A percentile compares a stretch with the other conserved stretches of the same genome.
These are phyloP conservation scores for Eupithecia exiguata DNA, from an alignment of 2,888 invertebrate genomes.

Conservation along the genomic window DNA sequence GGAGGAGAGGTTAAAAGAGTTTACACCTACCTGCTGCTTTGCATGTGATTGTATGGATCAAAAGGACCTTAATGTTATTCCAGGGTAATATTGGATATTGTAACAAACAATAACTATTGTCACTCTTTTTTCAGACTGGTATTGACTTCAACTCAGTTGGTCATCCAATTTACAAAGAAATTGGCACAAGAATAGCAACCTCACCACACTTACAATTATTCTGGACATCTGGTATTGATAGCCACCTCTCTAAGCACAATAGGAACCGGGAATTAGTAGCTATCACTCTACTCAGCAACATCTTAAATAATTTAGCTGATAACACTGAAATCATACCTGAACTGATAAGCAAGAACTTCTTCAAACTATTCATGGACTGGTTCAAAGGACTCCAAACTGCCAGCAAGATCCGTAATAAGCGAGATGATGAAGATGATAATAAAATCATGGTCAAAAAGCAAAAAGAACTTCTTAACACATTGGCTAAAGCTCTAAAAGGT, in stretches of 20 bases:
- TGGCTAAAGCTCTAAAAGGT: constrained; percentile 78
- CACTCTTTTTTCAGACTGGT: constrained; percentile 78
- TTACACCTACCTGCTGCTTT: not conserved
- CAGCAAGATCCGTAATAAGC: constrained; percentile 81
- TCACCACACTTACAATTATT: constrained; percentile 81
- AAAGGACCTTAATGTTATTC: not conserved
- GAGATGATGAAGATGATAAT: constrained; percentile 76
- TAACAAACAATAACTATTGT: not conserved
- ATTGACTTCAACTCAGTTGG: constrained; percentile 82
- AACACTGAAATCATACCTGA: constrained; percentile 79
- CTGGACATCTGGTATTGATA: constrained; percentile 81
- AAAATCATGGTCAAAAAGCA: constrained; percentile 83
- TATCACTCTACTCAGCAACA: constrained; percentile 83
- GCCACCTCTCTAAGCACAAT: constrained; percentile 74
- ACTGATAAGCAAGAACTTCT: constrained; percentile 86
- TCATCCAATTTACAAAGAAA: constrained; percentile 87
- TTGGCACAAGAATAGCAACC: constrained; percentile 81
- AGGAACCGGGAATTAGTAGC: constrained; percentile 85
- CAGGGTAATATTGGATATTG: not conserved
- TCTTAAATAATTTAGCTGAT: constrained; percentile 78
- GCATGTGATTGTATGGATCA: not conserved
- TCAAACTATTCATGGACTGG: constrained; percentile 85
- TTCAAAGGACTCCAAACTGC: constrained; percentile 84
- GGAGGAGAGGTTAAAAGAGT: not conserved
- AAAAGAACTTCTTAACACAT: constrained; percentile 79